These are phyloP conservation scores for Orestias chungarensis DNA, from an alignment of 2,797 vertebrate species.

Conservation along the genomic window DNA sequence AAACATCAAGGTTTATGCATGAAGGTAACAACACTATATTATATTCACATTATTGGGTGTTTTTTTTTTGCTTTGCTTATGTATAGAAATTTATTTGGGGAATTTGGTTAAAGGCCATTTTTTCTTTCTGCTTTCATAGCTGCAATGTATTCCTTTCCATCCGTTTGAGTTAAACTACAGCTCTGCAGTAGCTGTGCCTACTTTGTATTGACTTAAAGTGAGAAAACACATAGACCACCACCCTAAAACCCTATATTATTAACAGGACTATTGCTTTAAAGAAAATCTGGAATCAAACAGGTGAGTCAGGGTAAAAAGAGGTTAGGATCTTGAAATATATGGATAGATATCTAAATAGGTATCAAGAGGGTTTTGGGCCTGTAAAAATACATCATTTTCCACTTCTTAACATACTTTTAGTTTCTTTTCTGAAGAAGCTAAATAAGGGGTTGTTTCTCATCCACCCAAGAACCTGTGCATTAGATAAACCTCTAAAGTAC, in stretches of 20 bases:
- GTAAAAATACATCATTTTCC: not conserved
- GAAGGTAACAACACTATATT: constrained; percentile 13
- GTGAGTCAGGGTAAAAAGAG: constrained; percentile 43
- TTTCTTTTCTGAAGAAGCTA: constrained; percentile 42
- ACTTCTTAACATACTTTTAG: constrained; percentile 47
- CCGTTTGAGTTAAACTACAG: constrained; percentile 13
- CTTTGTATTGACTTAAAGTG: constrained; percentile 40
- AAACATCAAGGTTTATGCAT: constrained; percentile 32
- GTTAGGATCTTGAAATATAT: not conserved
- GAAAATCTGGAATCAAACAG: constrained; percentile 29
- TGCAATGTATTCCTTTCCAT: constrained; percentile 26
- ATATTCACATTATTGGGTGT: constrained; percentile 41
- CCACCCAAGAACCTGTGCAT: constrained; percentile 56
- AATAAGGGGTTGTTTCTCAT: constrained; percentile 63
- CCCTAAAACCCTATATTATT: constrained; percentile 25
- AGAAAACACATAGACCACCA: constrained; percentile 12
- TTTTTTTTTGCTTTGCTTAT: constrained; percentile 25
- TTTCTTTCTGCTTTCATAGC: constrained; percentile 41
- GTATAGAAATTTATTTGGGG: constrained; percentile 10
- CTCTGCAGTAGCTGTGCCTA: constrained; percentile 47
- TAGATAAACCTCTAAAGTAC: constrained; percentile 42
- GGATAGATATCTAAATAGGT: not conserved
- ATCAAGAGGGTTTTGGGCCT: not conserved
- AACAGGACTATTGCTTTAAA: constrained; percentile 54
- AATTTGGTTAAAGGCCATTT: constrained; percentile 18